These are phyloP conservation scores for Lagocephalus sceleratus DNA, from an alignment of 2,797 vertebrate genomes.

Conservation along the genomic window DNA sequence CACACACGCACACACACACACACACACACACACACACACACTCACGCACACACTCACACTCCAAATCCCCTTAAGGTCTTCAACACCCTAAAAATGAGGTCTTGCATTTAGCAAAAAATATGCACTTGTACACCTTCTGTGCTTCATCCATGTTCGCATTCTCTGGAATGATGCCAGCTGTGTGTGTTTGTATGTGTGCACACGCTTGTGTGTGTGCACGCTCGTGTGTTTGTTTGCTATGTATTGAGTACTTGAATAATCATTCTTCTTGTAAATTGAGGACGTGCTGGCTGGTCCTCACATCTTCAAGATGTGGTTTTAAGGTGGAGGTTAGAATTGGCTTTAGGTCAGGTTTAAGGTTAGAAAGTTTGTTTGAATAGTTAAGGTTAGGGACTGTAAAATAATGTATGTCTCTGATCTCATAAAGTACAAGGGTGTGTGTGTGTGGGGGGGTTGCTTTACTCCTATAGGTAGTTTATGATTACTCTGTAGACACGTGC, in stretches of 20 bases:
- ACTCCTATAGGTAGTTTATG: too few relatives aligned
- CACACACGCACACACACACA: slow-evolving; percentile 31
- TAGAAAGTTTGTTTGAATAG: too few relatives aligned
- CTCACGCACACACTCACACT: slow-evolving; percentile 28
- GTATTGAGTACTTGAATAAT: neutral
- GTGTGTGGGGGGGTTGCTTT: too few relatives aligned
- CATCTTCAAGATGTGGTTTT: too few relatives aligned
- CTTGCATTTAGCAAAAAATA: slow-evolving; percentile 61
- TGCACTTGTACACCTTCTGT: slow-evolving; percentile 53
- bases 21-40: slow-evolving; percentile 22
- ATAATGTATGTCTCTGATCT: too few relatives aligned
- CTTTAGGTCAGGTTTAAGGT: too few relatives aligned
- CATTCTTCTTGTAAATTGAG: neutral
- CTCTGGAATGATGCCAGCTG: slow-evolving; percentile 47
- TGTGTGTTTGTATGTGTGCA: slow-evolving; percentile 23
- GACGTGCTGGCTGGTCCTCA: too few relatives aligned
- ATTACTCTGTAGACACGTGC: too few relatives aligned
- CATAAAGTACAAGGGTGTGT: too few relatives aligned
- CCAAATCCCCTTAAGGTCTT: slow-evolving; percentile 48
- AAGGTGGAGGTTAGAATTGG: too few relatives aligned
- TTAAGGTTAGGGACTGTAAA: too few relatives aligned
- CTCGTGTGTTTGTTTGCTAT: slow-evolving; percentile 10
- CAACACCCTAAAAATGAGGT: slow-evolving; percentile 59
- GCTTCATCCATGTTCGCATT: slow-evolving; percentile 47
- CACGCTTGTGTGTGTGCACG: slow-evolving; percentile 13